Base-by-base conservation (phyloP, 1,140 invertebrate genomes). In the Euwallacea fornicatus region DNA sequence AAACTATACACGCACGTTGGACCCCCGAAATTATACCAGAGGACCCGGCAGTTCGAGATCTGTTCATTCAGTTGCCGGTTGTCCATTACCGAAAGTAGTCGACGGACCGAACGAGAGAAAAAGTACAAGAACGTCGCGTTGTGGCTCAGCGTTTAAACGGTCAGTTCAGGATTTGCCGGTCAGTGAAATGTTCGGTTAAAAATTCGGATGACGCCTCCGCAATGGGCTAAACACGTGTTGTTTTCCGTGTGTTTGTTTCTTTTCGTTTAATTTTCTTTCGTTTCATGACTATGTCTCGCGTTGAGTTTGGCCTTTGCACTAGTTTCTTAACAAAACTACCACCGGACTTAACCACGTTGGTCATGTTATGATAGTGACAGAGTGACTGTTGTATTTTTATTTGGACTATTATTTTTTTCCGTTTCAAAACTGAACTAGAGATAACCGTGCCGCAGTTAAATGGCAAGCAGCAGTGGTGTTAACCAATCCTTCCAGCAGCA, bases 401-500 rank as follows among this genome's bases (percentile, higher is more conserved):
- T 71, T 63, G 4, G 7, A 6, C 11, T 43, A 66, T 66, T 61
- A 66, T 46, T 55, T 63, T 69, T 8, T 46, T 67, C 50, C 50
- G 47, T 54, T 33, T 54, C 15, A 50, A 61, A 21, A 42, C 9
- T 58, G n/a, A 13, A 58, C 55, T 13, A 11, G 6, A 50, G 46
- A 50, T 2, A 21, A 63, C 44, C 46, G 9, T 42, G 61, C 11
- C n/a, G 21, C 46, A 42, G 13, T 55, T 54, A 65, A 65, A 65
- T 65, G 63, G 63, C 63, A 65, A 65, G 47, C 13, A 54, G 7
- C 16, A 65, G 33, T 33, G 63, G 63, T 11, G 50, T 62, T 62
- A 9, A 11, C n/a, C 55, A 58, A 50, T 33, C 21, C 21, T 33
- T 33, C 21, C 80, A 82, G 74, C 85, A 81, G 74, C 83, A 86